These are phyloP conservation scores for Orientallactaga sibirica DNA, from an alignment of 2,797 vertebrate genomes.

Conservation along the genomic window DNA sequence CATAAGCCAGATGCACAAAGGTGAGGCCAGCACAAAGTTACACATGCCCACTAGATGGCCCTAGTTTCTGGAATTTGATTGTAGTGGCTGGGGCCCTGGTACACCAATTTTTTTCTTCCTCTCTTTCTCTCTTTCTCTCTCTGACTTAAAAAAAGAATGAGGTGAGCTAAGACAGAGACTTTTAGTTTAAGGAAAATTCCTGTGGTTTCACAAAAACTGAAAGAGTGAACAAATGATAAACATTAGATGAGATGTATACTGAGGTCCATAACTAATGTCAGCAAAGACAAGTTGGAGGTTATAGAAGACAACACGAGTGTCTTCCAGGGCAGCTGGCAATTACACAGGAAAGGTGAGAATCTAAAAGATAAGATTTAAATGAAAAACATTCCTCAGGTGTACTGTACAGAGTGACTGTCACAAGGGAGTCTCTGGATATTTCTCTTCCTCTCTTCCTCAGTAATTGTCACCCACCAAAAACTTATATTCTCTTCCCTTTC, in stretches of 20 bases:
- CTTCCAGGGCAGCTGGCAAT: background rate
- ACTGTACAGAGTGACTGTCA: background rate
- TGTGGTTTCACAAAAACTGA: background rate
- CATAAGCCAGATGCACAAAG: too few relatives aligned
- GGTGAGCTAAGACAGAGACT: background rate
- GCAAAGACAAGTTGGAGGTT: background rate
- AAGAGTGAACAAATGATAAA: background rate
- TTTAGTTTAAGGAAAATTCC: background rate
- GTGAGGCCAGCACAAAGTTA: too few relatives aligned
- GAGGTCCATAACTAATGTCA: background rate
- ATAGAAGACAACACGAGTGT: background rate
- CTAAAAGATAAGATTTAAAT: conserved; percentile 1
- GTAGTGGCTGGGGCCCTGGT: too few relatives aligned
- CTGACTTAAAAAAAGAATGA: too few relatives aligned
- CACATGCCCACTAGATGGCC: too few relatives aligned
- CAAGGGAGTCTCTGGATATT: background rate
- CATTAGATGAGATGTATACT: background rate
- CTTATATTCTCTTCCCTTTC: background rate
- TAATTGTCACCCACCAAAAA: conserved; percentile 11
- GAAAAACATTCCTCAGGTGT: background rate
- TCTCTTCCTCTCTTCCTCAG: background rate
- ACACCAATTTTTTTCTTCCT: too few relatives aligned
- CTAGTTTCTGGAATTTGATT: too few relatives aligned
- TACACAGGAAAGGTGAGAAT: background rate
- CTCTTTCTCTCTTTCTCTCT: too few relatives aligned